phyloP scores from a whole-genome alignment of 2,888 invertebrate species.

The Dynastes grantii region DNA sequence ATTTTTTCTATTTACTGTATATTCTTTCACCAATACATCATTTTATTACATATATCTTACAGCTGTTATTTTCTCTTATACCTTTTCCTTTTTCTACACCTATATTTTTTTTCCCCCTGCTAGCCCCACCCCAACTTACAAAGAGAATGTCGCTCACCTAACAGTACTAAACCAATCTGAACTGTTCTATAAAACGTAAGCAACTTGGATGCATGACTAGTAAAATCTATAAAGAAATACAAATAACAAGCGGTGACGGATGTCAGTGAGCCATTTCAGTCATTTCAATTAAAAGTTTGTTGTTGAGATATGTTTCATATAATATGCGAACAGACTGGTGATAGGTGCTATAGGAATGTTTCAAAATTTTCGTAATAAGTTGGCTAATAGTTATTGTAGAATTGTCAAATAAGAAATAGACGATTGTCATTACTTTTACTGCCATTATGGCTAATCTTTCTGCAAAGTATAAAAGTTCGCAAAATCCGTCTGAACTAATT shows the following conservation, averaged over 20 bases:
- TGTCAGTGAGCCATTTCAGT: no score
- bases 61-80: no score
- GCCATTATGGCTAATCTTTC: not conserved
- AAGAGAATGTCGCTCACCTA: no score
- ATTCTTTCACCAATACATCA: no score
- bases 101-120: no score
- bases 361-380: not conserved
- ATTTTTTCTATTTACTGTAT: no score
- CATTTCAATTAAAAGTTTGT: no score
- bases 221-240: not conserved
- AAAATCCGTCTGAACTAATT: constrained; percentile 49
- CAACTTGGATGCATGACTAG: not conserved
- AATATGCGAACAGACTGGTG: not conserved
- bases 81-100: no score
- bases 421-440: not conserved
- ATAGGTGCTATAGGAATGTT: not conserved
- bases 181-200: no score
- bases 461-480: constrained; percentile 11
- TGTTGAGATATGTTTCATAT: not conserved
- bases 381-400: not conserved
- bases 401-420: constrained; percentile 23
- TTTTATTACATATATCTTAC: no score
- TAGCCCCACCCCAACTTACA: no score
- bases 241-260: not conserved
- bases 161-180: no score